Conservation (phyloP, 1,140 invertebrate species). For the Drosophila biarmipes region DNA sequence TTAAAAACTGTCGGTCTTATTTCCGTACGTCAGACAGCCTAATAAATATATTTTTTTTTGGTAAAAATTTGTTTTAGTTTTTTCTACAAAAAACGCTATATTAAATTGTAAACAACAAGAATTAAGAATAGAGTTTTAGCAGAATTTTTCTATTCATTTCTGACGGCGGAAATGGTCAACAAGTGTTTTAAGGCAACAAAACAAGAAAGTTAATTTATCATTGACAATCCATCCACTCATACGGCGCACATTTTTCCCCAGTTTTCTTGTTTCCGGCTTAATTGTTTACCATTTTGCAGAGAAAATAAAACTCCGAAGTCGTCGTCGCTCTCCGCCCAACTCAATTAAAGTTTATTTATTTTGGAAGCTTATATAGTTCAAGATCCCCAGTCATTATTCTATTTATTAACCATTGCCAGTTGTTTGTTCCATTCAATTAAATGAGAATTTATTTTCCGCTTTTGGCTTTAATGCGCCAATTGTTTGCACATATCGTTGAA, state of each 20-base stretch:
- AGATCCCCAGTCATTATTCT: conserved; percentile 21
- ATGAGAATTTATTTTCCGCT: conserved; percentile 47
- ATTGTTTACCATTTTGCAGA: conserved; percentile 2
- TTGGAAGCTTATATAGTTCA: conserved; percentile 14
- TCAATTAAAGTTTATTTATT: conserved; percentile 21
- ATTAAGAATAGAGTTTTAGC: too few species aligned
- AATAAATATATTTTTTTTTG: too few species aligned
- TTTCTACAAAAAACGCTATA: too few species aligned
- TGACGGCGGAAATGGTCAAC: background rate
- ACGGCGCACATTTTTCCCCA: background rate
- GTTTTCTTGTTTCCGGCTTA: background rate
- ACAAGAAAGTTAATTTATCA: background rate
- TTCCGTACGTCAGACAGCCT: too few species aligned
- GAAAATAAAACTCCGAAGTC: background rate
- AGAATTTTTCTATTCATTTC: background rate
- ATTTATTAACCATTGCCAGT: background rate
- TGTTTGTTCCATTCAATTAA: conserved; percentile 38
- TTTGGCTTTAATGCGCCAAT: conserved; percentile 75
- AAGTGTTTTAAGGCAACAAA: background rate
- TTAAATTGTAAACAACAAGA: too few species aligned
- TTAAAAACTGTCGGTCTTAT: too few species aligned
- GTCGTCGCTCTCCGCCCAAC: background rate
- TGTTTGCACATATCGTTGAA: conserved; percentile 77
- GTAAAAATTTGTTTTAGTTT: too few species aligned
- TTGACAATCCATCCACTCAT: background rate